phyloP scores from a whole-genome alignment of 2,113 vertebrate species.

The Colistium nudipinnis region DNA sequence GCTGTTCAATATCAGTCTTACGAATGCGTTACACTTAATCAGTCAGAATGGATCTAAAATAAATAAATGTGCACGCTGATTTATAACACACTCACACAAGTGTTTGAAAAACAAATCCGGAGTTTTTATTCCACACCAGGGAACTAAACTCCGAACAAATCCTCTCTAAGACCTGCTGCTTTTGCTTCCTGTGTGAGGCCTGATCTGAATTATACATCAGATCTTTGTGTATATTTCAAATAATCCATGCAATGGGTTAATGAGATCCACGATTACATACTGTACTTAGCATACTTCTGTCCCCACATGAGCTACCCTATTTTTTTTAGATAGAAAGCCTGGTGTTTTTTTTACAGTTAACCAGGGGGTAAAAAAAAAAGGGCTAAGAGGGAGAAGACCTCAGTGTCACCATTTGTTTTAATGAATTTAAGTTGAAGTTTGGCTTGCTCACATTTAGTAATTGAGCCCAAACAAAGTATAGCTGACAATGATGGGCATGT shows the following conservation, averaged over 20 bases:
- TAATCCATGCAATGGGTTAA: too few relatives aligned
- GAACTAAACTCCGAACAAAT: too few relatives aligned
- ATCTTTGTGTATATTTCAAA: too few relatives aligned
- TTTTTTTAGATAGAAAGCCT: too few relatives aligned
- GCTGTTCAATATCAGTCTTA: constrained; percentile 6
- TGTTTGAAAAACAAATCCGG: not conserved
- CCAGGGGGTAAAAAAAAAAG: not conserved
- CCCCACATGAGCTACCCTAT: constrained; percentile 1
- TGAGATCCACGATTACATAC: not conserved
- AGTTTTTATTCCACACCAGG: not conserved
- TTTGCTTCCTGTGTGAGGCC: too few relatives aligned
- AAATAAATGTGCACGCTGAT: constrained; percentile 13
- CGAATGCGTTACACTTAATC: constrained; percentile 28
- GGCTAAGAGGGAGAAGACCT: not conserved
- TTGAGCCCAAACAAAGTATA: not conserved
- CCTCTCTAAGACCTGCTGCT: too few relatives aligned
- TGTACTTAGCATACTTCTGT: not conserved
- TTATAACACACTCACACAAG: constrained; percentile 13
- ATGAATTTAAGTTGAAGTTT: too few relatives aligned
- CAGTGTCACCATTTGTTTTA: too few relatives aligned
- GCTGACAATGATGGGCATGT: not conserved
- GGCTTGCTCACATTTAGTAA: not conserved
- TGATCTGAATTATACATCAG: too few relatives aligned
- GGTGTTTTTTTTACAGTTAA: not conserved
- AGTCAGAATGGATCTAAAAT: constrained; percentile 10